Base-by-base conservation (phyloP, 1,140 invertebrate species). In the Epicauta chinensis region DNA sequence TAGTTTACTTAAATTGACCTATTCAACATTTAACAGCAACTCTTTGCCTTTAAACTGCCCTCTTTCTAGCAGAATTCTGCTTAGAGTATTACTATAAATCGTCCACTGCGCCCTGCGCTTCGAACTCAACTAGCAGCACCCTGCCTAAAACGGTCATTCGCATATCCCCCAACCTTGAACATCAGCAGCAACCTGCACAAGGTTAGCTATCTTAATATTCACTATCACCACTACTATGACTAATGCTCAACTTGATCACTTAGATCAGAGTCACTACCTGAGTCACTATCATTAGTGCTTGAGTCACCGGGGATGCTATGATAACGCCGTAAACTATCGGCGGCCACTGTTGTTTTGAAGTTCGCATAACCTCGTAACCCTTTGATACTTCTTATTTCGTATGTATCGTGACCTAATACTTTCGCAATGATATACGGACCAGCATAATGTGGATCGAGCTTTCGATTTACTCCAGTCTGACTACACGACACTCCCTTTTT, bases 321-420 rank as follows among this genome's bases (percentile, higher is more conserved):
- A 42, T 50, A 55, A 10, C 37, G 45, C 12, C 53, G 36, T 31
- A 55, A 39, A 32, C 31, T 29, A 16, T 51, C 53, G 2, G 38
- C 47, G 11, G 47, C 29, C 3, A 51, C 47, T 9, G 42, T 16
- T 2, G 53, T 47, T 11, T 43, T 55, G 35, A 51, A 55, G n/a
- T 13, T 13, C 16, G 51, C 51, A 32, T 55, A 55, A 7, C 50
- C 49, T 15, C 43, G 41, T 1, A 48, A 31, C 37, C 55, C 55
- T 38, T 53, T 46, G 10, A 53, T 11, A 11, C 44, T 10, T 10
- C 12, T 17, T 16, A 67, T 62, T 31, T 61, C 58, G 40, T 67
- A 70, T 2, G 65, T 46, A 43, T 70, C 66, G 30, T 68, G 55
- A n/a, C 57, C 61, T 37, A 67, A 38, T 6, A 64, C 56, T 35